phyloP scores from a whole-genome alignment of 2,888 invertebrate genomes.

The Drosophila neonasuta region DNA sequence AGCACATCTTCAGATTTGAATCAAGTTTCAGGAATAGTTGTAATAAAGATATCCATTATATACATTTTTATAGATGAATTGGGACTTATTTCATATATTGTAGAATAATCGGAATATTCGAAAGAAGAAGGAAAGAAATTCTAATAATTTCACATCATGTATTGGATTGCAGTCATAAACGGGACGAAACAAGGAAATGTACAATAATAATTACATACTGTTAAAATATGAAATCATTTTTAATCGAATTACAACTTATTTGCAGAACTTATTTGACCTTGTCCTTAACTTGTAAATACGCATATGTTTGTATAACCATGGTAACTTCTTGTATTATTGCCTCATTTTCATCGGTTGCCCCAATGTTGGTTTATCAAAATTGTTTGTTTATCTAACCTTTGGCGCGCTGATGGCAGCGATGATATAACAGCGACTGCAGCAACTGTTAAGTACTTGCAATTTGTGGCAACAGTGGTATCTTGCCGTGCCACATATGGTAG shows the following conservation, averaged over 20 bases:
- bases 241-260: neutral
- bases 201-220: no score
- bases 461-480: slow-evolving; percentile 20
- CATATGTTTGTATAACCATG: neutral
- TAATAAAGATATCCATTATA: slow-evolving; percentile 1
- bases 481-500: slow-evolving; percentile 15
- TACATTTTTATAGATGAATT: neutral
- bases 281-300: neutral
- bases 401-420: slow-evolving; percentile 28
- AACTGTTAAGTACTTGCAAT: slow-evolving; percentile 19
- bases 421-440: slow-evolving; percentile 50
- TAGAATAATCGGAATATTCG: no score
- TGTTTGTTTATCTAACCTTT: slow-evolving; percentile 63
- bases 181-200: no score
- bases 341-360: slow-evolving; percentile 21
- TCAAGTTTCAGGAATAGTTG: neutral
- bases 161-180: no score
- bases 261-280: slow-evolving; percentile 1
- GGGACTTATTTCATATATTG: neutral
- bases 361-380: slow-evolving; percentile 23
- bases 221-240: no score
- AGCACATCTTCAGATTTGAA: slow-evolving; percentile 6
- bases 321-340: slow-evolving; percentile 2
- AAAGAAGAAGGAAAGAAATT: no score
- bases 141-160: no score